Evolutionary conservation across 2,888 invertebrate genomes (phyloP).

Genomic region (Arrhopalites spinosus): DNA sequence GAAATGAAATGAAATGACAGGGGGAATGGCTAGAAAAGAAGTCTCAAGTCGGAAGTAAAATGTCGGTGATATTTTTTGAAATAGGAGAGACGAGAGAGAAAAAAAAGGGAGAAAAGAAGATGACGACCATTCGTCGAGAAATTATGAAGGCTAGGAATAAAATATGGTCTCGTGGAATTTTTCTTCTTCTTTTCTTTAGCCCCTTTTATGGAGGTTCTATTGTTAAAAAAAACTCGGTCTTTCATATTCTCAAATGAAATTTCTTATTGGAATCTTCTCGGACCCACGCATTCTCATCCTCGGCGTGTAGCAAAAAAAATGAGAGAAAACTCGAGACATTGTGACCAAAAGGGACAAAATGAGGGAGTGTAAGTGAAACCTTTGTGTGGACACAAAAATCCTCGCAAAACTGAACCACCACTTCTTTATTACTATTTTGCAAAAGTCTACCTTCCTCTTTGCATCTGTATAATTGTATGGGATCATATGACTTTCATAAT

Average conservation of each 20-base stretch:
- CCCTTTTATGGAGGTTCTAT: not conserved
- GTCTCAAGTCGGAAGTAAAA: constrained; percentile 26
- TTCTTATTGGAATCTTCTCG: not conserved
- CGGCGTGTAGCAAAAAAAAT: not conserved
- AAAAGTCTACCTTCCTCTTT: too few species aligned
- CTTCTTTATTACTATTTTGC: too few species aligned
- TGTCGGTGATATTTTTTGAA: constrained; percentile 34
- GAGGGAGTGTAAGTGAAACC: too few species aligned
- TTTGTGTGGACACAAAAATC: too few species aligned
- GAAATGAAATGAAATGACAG: constrained; percentile 3
- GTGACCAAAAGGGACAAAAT: too few species aligned
- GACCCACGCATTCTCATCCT: not conserved
- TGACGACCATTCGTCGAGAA: constrained; percentile 31
- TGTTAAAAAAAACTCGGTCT: not conserved
- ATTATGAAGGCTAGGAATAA: constrained; percentile 33
- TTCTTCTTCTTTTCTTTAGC: not conserved
- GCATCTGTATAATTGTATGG: too few species aligned
- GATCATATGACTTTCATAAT: too few species aligned
- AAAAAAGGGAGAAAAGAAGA: constrained; percentile 24
- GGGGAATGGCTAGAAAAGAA: constrained; percentile 12
- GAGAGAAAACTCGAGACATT: too few species aligned
- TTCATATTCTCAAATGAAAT: not conserved
- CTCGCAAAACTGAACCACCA: too few species aligned
- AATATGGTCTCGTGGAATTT: constrained; percentile 25
- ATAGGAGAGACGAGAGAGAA: constrained; percentile 21